A percentile compares a stretch with the other conserved stretches of the same genome.
Evolutionary conservation across 2,888 invertebrate species (phyloP).

Genomic region (Pyrocoelia pectoralis): DNA sequence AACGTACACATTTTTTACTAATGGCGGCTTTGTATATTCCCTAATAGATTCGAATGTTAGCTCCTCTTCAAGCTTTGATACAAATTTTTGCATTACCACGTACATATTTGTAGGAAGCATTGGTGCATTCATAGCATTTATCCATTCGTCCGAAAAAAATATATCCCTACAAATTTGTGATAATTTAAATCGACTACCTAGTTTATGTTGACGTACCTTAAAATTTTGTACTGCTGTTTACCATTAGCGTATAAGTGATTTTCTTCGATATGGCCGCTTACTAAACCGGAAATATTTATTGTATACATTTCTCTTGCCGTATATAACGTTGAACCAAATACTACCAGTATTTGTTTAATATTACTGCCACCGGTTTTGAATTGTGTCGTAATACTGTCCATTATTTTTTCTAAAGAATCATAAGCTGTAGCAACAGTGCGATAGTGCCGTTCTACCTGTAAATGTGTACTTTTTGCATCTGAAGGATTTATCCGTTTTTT

Average conservation of each 20-base stretch:
- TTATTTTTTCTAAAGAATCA: constrained; percentile 49
- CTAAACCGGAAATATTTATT: constrained; percentile 44
- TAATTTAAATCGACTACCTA: background rate
- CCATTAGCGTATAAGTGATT: constrained; percentile 48
- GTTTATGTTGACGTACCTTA: constrained; percentile 44
- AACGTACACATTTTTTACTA: constrained; percentile 48
- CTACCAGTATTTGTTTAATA: constrained; percentile 49
- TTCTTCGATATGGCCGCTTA: constrained; percentile 47
- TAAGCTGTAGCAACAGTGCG: constrained; percentile 48
- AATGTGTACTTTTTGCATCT: constrained; percentile 36
- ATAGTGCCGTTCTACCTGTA: constrained; percentile 48
- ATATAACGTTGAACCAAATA: constrained; percentile 51
- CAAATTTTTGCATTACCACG: constrained; percentile 61
- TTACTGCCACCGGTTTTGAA: constrained; percentile 42
- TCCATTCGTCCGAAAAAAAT: constrained; percentile 61
- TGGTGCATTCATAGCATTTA: constrained; percentile 58
- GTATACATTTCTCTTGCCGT: constrained; percentile 50
- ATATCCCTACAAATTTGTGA: constrained; percentile 57
- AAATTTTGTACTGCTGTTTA: constrained; percentile 49
- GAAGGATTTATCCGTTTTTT: constrained; percentile 41
- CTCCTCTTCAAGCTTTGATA: constrained; percentile 48
- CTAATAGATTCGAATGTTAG: constrained; percentile 58
- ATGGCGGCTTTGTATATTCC: constrained; percentile 45
- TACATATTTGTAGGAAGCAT: constrained; percentile 62
- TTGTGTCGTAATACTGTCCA: constrained; percentile 46